Evolutionary conservation across 1,140 invertebrate species (phyloP), one percentile per base, ranked within the genome.

Genomic region (Lepidurus packardi): DNA sequence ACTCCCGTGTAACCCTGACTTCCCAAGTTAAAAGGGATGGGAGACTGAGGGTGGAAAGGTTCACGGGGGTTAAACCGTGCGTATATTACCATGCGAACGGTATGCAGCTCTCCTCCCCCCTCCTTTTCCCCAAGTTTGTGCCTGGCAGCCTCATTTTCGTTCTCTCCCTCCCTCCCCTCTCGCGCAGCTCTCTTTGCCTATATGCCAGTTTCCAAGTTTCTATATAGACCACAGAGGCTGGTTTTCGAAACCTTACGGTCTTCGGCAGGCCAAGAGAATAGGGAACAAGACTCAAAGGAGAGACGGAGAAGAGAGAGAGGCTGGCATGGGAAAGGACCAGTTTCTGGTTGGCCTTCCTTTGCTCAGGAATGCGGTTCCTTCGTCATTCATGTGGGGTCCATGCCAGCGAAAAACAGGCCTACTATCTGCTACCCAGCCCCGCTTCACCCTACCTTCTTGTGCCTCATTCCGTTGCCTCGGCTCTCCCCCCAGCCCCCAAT

Each of bases 41-140:
- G 43, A 41, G 78, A 74, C 44, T 9, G 34, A 42, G 73, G 73
- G 21, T 65, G 34, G 44, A 25, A 79, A 47, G 24, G 43, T 34
- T 44, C 74, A 34, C 41, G 44, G 25, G 77, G 43, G 53, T 41
- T 77, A 73, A 73, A 41, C 73, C 34, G 80, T 47, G 80, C 80
- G 75, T 77, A 80, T 75, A 75, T 75, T 74, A 77, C 53, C 45
- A 78, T 78, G 34, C 74, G 74, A 34, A 73, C 74, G 75, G 78
- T 74, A 76, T 77, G 79, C 41, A 77, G n/a, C n/a, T n/a, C n/a
- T n/a, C n/a, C n/a, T n/a, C n/a, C n/a, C n/a, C 80, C 75, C 43
- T 74, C 78, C 1, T 47, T 43, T 34, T 42, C 74, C 43, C 43
- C 42, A 73, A 81, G 74, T 10, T 74, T 77, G 8, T 73, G 73